Conservation (phyloP, 2,888 invertebrate species). For the Lamellibrachia satsuma region DNA sequence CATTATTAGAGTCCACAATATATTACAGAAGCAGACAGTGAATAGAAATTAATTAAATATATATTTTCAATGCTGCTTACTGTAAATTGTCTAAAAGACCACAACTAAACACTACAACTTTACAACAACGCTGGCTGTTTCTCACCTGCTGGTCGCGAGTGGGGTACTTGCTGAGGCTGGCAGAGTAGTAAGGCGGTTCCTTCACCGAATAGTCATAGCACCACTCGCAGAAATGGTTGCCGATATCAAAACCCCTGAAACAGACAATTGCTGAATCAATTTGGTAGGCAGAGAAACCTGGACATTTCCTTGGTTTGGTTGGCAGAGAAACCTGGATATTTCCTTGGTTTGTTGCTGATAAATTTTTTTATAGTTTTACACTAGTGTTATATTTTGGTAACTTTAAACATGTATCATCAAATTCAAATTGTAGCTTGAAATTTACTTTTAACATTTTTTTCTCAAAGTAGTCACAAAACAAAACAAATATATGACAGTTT, state of each 20-base stretch:
- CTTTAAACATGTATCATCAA: background rate
- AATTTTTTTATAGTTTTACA: no score
- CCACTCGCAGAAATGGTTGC: slow-evolving; percentile 66
- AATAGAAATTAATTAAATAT: no score
- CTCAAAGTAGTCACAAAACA: background rate
- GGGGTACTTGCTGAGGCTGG: slow-evolving; percentile 75
- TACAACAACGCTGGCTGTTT: background rate
- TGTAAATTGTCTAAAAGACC: no score
- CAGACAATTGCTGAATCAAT: background rate
- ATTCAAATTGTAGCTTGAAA: background rate
- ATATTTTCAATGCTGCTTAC: no score
- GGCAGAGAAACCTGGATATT: no score
- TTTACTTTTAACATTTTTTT: background rate
- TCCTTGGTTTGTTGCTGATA: no score
- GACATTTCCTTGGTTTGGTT: no score
- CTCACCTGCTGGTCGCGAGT: slow-evolving; percentile 80
- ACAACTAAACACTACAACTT: no score
- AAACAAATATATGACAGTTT: background rate
- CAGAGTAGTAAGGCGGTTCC: slow-evolving; percentile 55
- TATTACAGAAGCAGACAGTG: no score
- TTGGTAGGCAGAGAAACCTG: background rate
- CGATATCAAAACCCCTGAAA: slow-evolving; percentile 65
- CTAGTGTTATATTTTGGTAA: no score
- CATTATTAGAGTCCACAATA: no score
- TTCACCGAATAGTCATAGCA: slow-evolving; percentile 58